A percentile compares a stretch with the other conserved stretches of the same genome.
Conservation (phyloP, 1,140 invertebrate species). For the Anoplophora glabripennis region DNA sequence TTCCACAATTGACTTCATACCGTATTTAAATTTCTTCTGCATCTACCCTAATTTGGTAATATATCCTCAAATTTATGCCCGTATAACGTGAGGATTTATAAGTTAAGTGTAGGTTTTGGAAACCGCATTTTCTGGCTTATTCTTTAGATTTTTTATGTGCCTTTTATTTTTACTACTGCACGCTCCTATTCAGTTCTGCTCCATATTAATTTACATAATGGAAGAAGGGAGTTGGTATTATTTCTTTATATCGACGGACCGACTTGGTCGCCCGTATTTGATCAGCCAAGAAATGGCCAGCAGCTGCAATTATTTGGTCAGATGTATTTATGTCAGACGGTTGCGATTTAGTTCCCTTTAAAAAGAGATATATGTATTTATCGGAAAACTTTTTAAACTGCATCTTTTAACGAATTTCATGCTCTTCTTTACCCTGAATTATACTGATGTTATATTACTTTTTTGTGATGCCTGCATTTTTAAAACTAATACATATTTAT, state of each 20-base stretch:
- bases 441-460: too few relatives aligned
- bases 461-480: too few relatives aligned
- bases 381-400: too few relatives aligned
- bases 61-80: conserved; percentile 13
- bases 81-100: conserved; percentile 25
- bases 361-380: too few relatives aligned
- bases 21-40: neutral
- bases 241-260: conserved; percentile 24
- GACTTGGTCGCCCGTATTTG: neutral
- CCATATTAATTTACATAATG: conserved; percentile 28
- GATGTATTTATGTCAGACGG: too few relatives aligned
- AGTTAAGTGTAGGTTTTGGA: conserved; percentile 12
- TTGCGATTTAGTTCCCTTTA: too few relatives aligned
- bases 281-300: neutral
- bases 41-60: conserved; percentile 16
- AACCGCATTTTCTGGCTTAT: neutral
- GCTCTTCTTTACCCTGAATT: too few relatives aligned
- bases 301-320: conserved; percentile 7
- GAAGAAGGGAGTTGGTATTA: conserved; percentile 18
- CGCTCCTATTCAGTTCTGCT: conserved; percentile 1
- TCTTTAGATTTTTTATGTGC: neutral
- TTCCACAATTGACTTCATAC: conserved; percentile 10
- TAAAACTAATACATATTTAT: too few relatives aligned
- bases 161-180: neutral
- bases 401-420: too few relatives aligned